phyloP scores from a whole-genome alignment of 2,888 invertebrate genomes.

The Dendrolimus pini region DNA sequence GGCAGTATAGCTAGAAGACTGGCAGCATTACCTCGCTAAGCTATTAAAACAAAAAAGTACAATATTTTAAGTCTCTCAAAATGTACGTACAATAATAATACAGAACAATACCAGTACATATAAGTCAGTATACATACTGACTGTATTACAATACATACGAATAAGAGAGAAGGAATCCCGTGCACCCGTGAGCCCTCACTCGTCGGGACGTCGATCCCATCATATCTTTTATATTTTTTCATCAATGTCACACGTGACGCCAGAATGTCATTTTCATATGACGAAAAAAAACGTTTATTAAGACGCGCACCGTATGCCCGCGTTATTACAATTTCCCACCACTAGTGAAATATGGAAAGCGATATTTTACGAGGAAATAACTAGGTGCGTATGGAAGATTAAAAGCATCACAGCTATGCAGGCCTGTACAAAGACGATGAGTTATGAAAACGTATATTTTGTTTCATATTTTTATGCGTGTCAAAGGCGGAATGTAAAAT shows the following conservation, averaged over 20 bases:
- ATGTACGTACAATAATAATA: too few relatives aligned
- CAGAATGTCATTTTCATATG: slow-evolving; percentile 73
- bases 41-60: too few relatives aligned
- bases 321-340: slow-evolving; percentile 72
- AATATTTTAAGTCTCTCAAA: too few relatives aligned
- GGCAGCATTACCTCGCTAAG: too few relatives aligned
- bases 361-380: slow-evolving; percentile 74
- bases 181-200: slow-evolving; percentile 10
- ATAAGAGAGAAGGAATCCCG: slow-evolving; percentile 13
- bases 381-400: slow-evolving; percentile 65
- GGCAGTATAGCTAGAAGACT: too few relatives aligned
- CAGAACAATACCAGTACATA: too few relatives aligned
- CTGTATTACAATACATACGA: neutral
- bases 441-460: slow-evolving; percentile 6
- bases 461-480: slow-evolving; percentile 4
- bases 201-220: slow-evolving; percentile 50
- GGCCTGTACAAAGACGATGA: neutral
- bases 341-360: slow-evolving; percentile 74
- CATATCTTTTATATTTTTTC: slow-evolving; percentile 76
- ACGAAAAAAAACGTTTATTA: slow-evolving; percentile 75
- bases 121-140: too few relatives aligned
- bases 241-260: slow-evolving; percentile 77
- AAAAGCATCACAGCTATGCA: slow-evolving; percentile 26
- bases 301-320: slow-evolving; percentile 49
- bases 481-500: neutral